Conservation (phyloP, 2,888 invertebrate genomes). For the Trichacis sp. region DNA sequence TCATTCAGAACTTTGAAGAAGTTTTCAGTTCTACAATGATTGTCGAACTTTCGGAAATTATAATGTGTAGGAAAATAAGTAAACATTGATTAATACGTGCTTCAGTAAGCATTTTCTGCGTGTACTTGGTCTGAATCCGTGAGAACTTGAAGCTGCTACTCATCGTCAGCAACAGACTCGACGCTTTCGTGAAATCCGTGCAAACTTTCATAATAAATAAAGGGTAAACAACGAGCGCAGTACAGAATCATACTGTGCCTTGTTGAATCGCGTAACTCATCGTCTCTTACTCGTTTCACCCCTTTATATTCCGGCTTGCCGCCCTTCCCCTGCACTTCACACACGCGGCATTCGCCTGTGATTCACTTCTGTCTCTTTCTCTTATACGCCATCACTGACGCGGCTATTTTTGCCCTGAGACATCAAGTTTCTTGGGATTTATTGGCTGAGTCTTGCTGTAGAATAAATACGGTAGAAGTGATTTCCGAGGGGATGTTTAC, state of each 20-base stretch:
- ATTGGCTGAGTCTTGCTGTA: too few relatives aligned
- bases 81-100: constrained; percentile 61
- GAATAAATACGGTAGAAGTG: too few relatives aligned
- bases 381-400: constrained; percentile 21
- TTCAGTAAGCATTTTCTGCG: constrained; percentile 48
- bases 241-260: constrained; percentile 34
- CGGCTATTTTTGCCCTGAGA: constrained; percentile 21
- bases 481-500: too few relatives aligned
- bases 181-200: constrained; percentile 62
- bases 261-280: constrained; percentile 51
- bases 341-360: background rate
- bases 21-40: too few relatives aligned
- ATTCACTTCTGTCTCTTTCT: constrained; percentile 26
- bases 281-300: constrained; percentile 37
- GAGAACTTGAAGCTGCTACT: constrained; percentile 49
- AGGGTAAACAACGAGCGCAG: constrained; percentile 61
- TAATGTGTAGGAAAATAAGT: too few relatives aligned
- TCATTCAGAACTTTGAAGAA: too few relatives aligned
- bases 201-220: constrained; percentile 67
- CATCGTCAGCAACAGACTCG: constrained; percentile 46
- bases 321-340: constrained; percentile 17
- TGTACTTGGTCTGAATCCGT: constrained; percentile 34
- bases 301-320: constrained; percentile 23
- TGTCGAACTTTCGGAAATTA: too few relatives aligned
- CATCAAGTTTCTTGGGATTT: too few relatives aligned